Percentiles rank a stretch among this genome's conserved stretches.
Conservation (phyloP, 2,113 vertebrate genomes). For the Dasypus novemcinctus region DNA sequence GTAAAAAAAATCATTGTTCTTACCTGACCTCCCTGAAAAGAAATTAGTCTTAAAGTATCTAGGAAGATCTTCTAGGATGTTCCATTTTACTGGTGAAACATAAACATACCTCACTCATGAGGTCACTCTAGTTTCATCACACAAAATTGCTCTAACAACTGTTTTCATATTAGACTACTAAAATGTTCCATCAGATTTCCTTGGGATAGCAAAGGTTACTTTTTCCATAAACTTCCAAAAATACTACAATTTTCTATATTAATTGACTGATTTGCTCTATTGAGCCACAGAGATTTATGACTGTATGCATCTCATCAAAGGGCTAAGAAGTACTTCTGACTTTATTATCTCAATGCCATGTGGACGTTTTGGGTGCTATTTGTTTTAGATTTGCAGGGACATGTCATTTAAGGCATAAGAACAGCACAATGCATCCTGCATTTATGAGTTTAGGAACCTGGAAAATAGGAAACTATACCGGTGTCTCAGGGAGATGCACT, state of each 20-base stretch:
- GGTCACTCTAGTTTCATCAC: background rate
- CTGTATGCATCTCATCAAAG: background rate
- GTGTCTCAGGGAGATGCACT: background rate
- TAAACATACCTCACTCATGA: background rate
- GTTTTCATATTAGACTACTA: background rate
- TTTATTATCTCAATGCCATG: background rate
- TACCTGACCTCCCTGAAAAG: background rate
- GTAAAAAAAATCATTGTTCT: too few relatives aligned
- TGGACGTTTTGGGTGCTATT: background rate
- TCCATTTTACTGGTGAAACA: background rate
- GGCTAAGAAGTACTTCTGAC: background rate
- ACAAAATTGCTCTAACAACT: background rate
- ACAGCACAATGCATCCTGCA: background rate
- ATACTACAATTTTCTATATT: background rate
- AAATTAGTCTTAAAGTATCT: background rate
- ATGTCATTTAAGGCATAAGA: background rate
- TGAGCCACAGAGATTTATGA: conserved; percentile 26
- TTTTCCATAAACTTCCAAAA: conserved; percentile 6
- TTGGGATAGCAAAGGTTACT: background rate
- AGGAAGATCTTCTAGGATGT: background rate
- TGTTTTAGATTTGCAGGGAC: background rate
- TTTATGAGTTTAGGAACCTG: conserved; percentile 29
- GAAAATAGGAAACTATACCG: background rate
- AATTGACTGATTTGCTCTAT: too few relatives aligned
- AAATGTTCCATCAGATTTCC: background rate